phyloP scores from a whole-genome alignment of 2,113 vertebrate species.

The Silurus meridionalis region DNA sequence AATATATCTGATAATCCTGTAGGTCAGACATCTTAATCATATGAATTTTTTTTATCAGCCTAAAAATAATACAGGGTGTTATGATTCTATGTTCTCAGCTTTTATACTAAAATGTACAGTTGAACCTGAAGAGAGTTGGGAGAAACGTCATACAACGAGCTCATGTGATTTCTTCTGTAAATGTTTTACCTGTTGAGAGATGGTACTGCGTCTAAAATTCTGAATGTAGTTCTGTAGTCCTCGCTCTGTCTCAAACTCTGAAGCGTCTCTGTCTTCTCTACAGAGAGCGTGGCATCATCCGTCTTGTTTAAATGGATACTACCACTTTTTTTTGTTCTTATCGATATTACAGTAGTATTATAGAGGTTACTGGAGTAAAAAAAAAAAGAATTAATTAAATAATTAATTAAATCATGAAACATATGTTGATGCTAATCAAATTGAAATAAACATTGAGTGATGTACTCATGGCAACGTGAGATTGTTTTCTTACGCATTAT shows the following conservation, averaged over 20 bases:
- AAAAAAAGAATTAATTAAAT: constrained; percentile 6
- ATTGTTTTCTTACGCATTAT: constrained; percentile 26
- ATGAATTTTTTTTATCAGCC: constrained; percentile 25
- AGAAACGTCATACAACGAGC: constrained; percentile 61
- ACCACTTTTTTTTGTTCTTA: constrained; percentile 74
- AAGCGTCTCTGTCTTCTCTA: constrained; percentile 60
- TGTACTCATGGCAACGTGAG: constrained; percentile 64
- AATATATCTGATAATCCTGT: constrained; percentile 3
- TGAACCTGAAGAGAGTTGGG: constrained; percentile 62
- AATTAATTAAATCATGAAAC: constrained; percentile 57
- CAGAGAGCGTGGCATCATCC: constrained; percentile 70
- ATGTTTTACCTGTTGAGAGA: constrained; percentile 80
- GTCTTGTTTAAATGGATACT: constrained; percentile 76
- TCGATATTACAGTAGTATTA: constrained; percentile 78
- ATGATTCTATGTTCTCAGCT: constrained; percentile 78
- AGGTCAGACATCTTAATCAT: constrained; percentile 1
- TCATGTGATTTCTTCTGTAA: constrained; percentile 70
- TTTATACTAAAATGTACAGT: constrained; percentile 77
- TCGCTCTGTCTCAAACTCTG: constrained; percentile 56
- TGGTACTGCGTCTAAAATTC: constrained; percentile 76
- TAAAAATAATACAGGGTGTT: constrained; percentile 73
- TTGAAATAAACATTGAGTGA: constrained; percentile 81
- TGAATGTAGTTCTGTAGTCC: constrained; percentile 70
- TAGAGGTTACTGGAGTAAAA: constrained; percentile 70
- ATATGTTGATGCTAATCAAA: constrained; percentile 78